A percentile compares a stretch with the other conserved stretches of the same genome.
Evolutionary conservation across 2,113 vertebrate genomes (phyloP).

Genomic region (Bettongia penicillata): DNA sequence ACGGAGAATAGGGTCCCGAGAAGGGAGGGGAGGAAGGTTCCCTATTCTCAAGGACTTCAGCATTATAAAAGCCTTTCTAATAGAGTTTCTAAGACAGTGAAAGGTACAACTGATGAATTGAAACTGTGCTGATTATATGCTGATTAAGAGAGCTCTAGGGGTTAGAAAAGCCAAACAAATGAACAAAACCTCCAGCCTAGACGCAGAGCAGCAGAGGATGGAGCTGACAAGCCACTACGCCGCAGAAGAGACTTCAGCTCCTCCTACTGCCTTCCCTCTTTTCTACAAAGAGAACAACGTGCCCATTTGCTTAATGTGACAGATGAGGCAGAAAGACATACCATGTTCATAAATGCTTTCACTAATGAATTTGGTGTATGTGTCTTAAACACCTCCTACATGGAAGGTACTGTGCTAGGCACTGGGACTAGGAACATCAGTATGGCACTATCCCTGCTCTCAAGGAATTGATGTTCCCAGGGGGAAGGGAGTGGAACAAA

Average conservation of each 20-base stretch:
- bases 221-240: background rate
- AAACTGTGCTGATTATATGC: background rate
- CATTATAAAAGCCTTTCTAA: background rate
- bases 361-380: background rate
- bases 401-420: background rate
- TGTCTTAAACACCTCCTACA: background rate
- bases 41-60: background rate
- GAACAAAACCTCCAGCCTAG: background rate
- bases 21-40: too few relatives aligned
- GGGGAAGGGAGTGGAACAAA: background rate
- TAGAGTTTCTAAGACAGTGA: background rate
- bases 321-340: background rate
- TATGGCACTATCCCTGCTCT: background rate
- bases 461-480: background rate
- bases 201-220: background rate
- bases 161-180: background rate
- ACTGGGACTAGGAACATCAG: background rate
- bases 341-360: background rate
- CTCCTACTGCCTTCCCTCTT: background rate
- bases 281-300: background rate
- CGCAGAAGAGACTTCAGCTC: background rate
- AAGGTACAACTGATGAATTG: background rate
- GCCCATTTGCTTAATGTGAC: background rate
- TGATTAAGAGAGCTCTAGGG: background rate
- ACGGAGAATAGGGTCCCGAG: too few relatives aligned